Evolutionary conservation across 2,888 invertebrate species (phyloP).

Genomic region (Eupithecia centaureata): DNA sequence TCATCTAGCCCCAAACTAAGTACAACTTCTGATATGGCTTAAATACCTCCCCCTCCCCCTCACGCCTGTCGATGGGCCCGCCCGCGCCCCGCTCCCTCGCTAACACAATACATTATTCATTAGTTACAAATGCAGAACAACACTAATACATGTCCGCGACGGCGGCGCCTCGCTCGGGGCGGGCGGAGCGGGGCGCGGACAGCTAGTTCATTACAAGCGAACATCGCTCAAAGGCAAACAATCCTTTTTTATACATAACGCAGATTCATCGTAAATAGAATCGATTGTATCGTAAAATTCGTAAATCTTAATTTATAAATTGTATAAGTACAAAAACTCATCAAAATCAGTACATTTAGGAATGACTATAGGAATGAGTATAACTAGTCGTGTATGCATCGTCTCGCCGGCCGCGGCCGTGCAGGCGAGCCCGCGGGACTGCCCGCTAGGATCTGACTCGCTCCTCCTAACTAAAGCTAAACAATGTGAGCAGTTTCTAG

Average conservation of each 20-base stretch:
- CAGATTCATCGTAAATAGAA: conserved; percentile 4
- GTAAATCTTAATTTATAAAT: conserved; percentile 49
- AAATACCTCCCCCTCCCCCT: too few species aligned
- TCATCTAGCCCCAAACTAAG: too few species aligned
- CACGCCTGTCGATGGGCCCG: too few species aligned
- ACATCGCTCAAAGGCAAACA: background rate
- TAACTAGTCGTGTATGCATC: background rate
- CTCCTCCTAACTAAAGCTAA: conserved; percentile 42
- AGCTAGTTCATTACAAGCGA: too few species aligned
- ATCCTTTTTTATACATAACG: conserved; percentile 6
- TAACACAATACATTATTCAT: too few species aligned
- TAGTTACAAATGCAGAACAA: too few species aligned
- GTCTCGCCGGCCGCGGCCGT: background rate
- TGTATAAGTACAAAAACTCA: conserved; percentile 46
- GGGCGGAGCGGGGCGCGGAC: too few species aligned
- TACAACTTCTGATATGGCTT: too few species aligned
- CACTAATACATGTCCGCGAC: too few species aligned
- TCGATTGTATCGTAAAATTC: too few species aligned
- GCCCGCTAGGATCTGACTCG: conserved; percentile 49
- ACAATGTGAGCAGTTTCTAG: conserved; percentile 48
- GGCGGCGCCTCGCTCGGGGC: too few species aligned
- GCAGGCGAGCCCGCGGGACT: background rate
- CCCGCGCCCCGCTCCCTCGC: too few species aligned
- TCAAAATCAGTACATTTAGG: conserved; percentile 43
- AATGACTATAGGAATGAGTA: conserved; percentile 51